Base-by-base conservation (phyloP, 2,113 vertebrate species). In the Mormoops blainvillei region DNA sequence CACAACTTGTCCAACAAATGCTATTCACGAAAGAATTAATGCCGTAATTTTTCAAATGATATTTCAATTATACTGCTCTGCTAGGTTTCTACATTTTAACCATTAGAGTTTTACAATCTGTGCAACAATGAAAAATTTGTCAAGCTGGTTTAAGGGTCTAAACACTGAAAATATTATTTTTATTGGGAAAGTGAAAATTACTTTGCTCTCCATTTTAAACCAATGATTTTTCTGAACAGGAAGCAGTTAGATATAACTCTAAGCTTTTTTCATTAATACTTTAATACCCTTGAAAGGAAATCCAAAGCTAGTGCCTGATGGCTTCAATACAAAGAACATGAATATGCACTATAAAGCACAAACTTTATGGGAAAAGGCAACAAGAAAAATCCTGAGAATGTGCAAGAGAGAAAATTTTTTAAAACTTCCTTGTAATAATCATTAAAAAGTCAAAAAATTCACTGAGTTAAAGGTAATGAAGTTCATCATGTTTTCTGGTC, bases 1-100 rank as follows among this genome's bases (percentile, higher is more conserved):
- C 99, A 99, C 78, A 99, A 98, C 94, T 99, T 99, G 96, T 99
- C 99, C 97, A 99, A 97, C 94, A 99, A 97, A 96, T 99, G 99
- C 99, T 99, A 58, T 50, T 92, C 78, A 95, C 68, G 89, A 28
- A 61, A 94, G 82, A 68, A 91, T 11, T 14, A 24, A 54, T 24
- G 68, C 5, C 20, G 89, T 68, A 83, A 38, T 54, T 68, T 89
- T 89, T 91, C 73, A 94, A 70, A 43, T 48, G 24, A 43, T 67
- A 81, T 4, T 88, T 12, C 45, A 68, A 43, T 5, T 74, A 12
- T 16, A 56, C 20, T n/a, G 0, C 20, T 41, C 85, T 16, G 6
- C 56, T 71, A 80, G 5, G 5, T 36, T 3, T 16, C n/a, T 56
- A 20, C 14, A 61, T 38, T 88, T 38, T 78, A 14, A 80, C 50